Conservation (phyloP, 2,113 vertebrate genomes). For the Chamaea fasciata region DNA sequence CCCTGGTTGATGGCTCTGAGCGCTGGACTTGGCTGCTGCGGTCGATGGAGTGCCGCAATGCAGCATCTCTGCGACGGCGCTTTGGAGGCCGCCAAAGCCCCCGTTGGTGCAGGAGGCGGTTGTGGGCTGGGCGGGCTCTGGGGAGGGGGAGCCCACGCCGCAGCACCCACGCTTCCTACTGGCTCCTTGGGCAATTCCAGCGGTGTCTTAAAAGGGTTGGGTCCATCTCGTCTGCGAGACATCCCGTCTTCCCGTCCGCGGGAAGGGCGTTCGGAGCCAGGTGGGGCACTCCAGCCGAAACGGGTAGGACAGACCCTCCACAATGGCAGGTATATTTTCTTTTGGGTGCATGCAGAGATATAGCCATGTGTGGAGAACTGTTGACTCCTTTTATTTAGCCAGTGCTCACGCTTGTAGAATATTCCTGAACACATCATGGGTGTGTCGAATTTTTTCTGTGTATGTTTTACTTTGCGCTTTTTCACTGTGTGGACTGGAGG, state of each 20-base stretch:
- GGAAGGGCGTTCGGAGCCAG: slow-evolving; percentile 7
- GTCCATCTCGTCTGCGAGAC: slow-evolving; percentile 30
- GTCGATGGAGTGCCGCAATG: slow-evolving; percentile 60
- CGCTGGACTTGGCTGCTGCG: background rate
- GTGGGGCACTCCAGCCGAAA: background rate
- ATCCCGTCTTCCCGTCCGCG: background rate
- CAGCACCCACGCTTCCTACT: slow-evolving; percentile 50
- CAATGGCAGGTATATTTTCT: background rate
- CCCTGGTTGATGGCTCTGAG: background rate
- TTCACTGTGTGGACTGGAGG: background rate
- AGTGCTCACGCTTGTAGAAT: background rate
- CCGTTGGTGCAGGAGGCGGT: slow-evolving; percentile 50
- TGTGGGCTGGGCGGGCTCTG: slow-evolving; percentile 62
- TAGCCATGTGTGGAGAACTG: background rate
- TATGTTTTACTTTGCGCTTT: background rate
- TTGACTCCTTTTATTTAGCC: background rate
- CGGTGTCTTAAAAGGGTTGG: slow-evolving; percentile 57
- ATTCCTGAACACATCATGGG: background rate
- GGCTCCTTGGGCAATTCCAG: slow-evolving; percentile 57
- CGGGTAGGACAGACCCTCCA: background rate
- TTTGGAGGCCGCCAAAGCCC: slow-evolving; percentile 29
- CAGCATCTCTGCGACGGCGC: slow-evolving; percentile 49
- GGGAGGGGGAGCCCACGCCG: slow-evolving; percentile 33
- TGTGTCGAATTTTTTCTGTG: background rate
- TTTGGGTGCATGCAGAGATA: background rate